A percentile compares a stretch with the other conserved stretches of the same genome.
These are phyloP conservation scores for Pollenia griseotomentosa DNA, from an alignment of 2,888 invertebrate genomes.

Conservation along the genomic window DNA sequence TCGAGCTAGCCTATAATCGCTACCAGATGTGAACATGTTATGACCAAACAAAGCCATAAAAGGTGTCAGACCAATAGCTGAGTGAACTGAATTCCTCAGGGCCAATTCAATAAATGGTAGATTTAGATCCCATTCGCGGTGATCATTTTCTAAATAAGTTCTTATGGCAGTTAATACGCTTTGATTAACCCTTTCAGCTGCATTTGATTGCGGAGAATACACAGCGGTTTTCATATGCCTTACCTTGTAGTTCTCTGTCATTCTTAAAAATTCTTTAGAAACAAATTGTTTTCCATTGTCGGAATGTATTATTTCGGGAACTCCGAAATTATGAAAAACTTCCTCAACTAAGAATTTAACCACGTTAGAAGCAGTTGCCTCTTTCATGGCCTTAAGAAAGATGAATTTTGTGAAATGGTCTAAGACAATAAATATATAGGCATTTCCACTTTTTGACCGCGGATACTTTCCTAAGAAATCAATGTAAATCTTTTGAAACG, in stretches of 20 bases:
- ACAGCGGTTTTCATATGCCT: slow-evolving; percentile 32
- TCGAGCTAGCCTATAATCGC: neutral
- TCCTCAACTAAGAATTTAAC: slow-evolving; percentile 13
- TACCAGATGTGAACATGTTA: neutral
- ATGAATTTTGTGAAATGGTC: slow-evolving; percentile 37
- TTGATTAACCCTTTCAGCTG: slow-evolving; percentile 45
- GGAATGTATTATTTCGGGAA: slow-evolving; percentile 5
- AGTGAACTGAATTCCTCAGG: neutral
- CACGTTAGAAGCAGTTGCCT: slow-evolving; percentile 9
- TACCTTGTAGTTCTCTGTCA: slow-evolving; percentile 6
- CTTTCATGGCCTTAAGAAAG: slow-evolving; percentile 2
- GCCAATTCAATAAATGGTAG: neutral
- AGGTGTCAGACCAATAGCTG: neutral
- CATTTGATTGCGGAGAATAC: slow-evolving; percentile 47
- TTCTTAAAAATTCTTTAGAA: neutral
- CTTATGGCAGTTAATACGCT: slow-evolving; percentile 15
- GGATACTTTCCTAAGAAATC: slow-evolving; percentile 37
- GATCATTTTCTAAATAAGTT: slow-evolving; percentile 8
- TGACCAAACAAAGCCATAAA: neutral
- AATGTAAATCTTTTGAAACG: too few species aligned
- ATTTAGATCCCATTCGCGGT: neutral
- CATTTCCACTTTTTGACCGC: neutral
- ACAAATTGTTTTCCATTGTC: slow-evolving; percentile 51
- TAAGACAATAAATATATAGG: slow-evolving; percentile 4
- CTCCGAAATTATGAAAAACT: slow-evolving; percentile 31